Percentiles rank a stretch among this genome's conserved stretches.
phyloP scores from a whole-genome alignment of 2,113 vertebrate genomes.

The Microtus richardsoni region DNA sequence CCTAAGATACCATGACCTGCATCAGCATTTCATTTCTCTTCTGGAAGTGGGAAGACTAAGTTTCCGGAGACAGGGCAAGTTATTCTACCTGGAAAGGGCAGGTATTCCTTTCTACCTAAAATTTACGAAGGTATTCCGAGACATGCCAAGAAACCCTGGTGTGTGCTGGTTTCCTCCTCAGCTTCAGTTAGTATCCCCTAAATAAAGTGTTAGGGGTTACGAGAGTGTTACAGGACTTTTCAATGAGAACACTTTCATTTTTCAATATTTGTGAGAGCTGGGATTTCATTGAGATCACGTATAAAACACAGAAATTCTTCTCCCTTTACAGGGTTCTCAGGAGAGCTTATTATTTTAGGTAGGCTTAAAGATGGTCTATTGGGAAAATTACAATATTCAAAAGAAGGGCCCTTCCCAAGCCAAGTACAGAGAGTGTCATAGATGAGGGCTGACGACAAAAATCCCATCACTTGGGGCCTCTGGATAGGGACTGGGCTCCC shows the following conservation, averaged over 20 bases:
- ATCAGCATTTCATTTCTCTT: background rate
- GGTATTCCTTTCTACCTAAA: background rate
- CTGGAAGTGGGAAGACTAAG: background rate
- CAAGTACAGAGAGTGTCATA: background rate
- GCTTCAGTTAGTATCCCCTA: background rate
- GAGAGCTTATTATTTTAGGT: background rate
- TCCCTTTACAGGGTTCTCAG: background rate
- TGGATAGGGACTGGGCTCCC: background rate
- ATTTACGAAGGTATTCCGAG: background rate
- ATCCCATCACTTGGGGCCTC: background rate
- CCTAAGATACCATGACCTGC: background rate
- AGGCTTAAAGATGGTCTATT: background rate
- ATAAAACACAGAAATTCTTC: background rate
- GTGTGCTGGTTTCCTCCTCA: background rate
- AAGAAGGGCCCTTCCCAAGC: background rate
- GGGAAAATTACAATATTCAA: background rate
- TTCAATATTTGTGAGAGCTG: slow-evolving; percentile 5
- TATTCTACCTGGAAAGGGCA: background rate
- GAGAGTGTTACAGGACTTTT: slow-evolving; percentile 26
- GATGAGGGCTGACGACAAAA: background rate
- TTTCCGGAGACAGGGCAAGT: background rate
- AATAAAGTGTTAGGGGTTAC: too few relatives aligned
- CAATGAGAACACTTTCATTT: background rate
- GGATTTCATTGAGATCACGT: background rate
- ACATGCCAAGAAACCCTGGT: background rate